These are phyloP conservation scores for Triplophysa bombifrons DNA, from an alignment of 2,797 vertebrate genomes.

Conservation along the genomic window DNA sequence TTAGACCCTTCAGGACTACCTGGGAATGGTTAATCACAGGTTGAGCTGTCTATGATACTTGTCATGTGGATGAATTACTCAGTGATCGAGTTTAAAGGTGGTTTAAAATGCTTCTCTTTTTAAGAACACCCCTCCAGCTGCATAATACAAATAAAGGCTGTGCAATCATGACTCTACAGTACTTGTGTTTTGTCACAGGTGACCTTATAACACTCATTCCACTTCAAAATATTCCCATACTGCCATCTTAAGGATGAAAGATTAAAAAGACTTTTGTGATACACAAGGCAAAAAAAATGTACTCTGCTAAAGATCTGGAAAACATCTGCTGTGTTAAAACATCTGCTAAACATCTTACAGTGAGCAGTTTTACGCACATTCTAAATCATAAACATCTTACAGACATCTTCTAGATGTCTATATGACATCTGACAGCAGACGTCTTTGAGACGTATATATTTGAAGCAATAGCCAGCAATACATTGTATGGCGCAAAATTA, in stretches of 20 bases:
- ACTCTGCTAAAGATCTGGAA: no score
- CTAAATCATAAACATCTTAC: no score
- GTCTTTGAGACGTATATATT: no score
- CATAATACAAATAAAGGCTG: constrained; percentile 55
- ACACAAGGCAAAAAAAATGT: neutral
- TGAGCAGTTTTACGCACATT: no score
- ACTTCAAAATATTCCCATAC: constrained; percentile 18
- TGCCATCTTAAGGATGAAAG: constrained; percentile 39
- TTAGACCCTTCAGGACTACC: constrained; percentile 6
- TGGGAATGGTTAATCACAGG: neutral
- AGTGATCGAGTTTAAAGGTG: constrained; percentile 12
- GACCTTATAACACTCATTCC: constrained; percentile 10
- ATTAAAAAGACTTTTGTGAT: neutral
- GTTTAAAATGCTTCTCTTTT: constrained; percentile 35
- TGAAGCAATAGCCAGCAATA: no score
- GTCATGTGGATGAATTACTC: constrained; percentile 4
- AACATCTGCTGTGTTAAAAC: no score
- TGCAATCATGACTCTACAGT: constrained; percentile 25
- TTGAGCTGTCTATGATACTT: neutral
- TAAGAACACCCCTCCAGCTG: constrained; percentile 50
- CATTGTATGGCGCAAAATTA: no score
- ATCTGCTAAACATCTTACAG: no score
- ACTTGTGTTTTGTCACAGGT: constrained; percentile 19
- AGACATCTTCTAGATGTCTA: no score
- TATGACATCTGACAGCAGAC: no score